Base-by-base conservation (phyloP, 2,113 vertebrate genomes). In the Dolichallabes microphthalmus region DNA sequence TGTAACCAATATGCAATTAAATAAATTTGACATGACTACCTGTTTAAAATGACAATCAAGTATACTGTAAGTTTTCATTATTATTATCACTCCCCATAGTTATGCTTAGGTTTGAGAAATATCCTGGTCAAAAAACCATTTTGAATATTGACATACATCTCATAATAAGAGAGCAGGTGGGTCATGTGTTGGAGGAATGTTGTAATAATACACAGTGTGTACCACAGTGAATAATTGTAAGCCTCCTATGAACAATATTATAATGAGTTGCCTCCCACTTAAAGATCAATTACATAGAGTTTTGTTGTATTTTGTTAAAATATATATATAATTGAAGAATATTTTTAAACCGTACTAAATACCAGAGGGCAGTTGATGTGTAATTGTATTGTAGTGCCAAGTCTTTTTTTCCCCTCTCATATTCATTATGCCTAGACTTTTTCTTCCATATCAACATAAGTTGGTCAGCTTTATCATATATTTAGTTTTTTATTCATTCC, bases 91-190 rank as follows among this genome's bases (percentile, higher is more conserved):
- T 27, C 25, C 12, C 15, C 50, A 0, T 4, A 17, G 30, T 53
- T 68, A 0, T 15, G 4, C 55, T 27, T 69, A 61, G 39, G 35
- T 13, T 74, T 39, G 55, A 35, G 61, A 63, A n/a, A 3, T 73
- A 25, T 63, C 9, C 20, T 50, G 50, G 22, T 83, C 27, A 50
- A 27, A 63, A 30, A 84, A 17, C 53, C 19, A 2, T 78, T 35
- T 32, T 19, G 13, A 20, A 78, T 32, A 58, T 78, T 32, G n/a
- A 14, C 78, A 76, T 68, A 71, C 22, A 80, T 45, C 12, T 66
- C 50, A n/a, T 63, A n/a, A 52, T 73, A 69, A 69, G 63, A 83
- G n/a, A 88, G 61, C 85, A 88, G 87, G 87, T 88, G 88, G 88
- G 73, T 88, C 74, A 69, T 58, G 45, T 83, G 82, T 58, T 58